Evolutionary conservation across 1,140 invertebrate genomes (phyloP), one percentile per base, ranked within the genome.

Genomic region (Lucilia cuprina): DNA sequence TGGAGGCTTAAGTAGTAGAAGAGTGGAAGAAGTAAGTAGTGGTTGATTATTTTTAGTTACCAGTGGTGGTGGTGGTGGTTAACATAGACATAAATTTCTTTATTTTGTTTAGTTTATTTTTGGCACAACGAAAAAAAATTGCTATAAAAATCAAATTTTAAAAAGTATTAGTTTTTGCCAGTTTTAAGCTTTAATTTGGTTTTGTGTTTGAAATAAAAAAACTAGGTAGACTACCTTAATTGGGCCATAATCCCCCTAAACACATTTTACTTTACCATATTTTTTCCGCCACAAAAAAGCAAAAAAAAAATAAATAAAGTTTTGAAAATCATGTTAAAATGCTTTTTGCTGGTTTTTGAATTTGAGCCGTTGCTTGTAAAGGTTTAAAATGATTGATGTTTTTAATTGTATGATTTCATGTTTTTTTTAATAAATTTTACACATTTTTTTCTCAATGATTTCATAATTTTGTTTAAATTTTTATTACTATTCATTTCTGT

Each of bases 331-430:
- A 30, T 30, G 5, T 41, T 41, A 8, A 8, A 41, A 10, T 5
- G 41, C 3, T 41, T 41, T 41, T 41, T 41, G 0, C 10, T 41
- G 5, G 41, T 41, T 41, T 41, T 41, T 41, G 5, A 10, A 10
- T 41, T 41, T 41, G 41, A 8, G 25, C 25, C 25, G 41, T 41
- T 41, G 41, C 41, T 41, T 41, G 25, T 17, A 55, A 70, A 70
- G 65, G 19, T 21, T 19, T 70, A 19, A 70, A 25, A 70, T 70
- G 65, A 70, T 70, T 70, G 65, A 70, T 70, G 65, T 70, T 70
- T 70, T 70, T 70, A 70, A 70, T 70, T 70, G 65, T 70, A 12
- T 70, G 65, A 70, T 70, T 70, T 70, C n/a, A 70, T 70, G 65
- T 70, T 70, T 70, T 70, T 21, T 70, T 70, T 70, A 10, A 70